Conservation (phyloP, 1,140 invertebrate species). For the Drosophila pruinosa region DNA sequence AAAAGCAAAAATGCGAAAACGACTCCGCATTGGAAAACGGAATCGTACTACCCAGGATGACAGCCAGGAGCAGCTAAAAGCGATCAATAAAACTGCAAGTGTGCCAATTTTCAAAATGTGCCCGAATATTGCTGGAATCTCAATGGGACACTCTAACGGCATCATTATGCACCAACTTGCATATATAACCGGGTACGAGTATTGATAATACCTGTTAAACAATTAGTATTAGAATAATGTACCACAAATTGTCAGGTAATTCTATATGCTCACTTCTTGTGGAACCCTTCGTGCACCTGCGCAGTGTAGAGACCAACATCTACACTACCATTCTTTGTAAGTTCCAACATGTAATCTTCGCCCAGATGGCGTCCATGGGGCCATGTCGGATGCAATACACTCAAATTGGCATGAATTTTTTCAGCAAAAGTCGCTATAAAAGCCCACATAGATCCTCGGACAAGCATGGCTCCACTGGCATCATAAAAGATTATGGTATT, state of each 20-base stretch:
- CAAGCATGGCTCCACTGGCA: not conserved
- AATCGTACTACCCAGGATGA: not conserved
- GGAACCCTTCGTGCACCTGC: not conserved
- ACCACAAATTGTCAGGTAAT: not conserved
- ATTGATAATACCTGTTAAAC: conserved; percentile 15
- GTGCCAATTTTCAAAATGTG: conserved; percentile 16
- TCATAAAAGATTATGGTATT: conserved; percentile 28
- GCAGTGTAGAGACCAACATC: conserved; percentile 39
- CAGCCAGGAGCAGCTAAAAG: not conserved
- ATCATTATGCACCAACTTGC: conserved; percentile 53
- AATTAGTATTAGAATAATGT: not conserved
- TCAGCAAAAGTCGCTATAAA: conserved; percentile 31
- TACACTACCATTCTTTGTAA: conserved; percentile 35
- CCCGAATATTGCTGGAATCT: not conserved
- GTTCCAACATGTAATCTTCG: conserved; percentile 32
- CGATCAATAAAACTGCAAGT: not conserved
- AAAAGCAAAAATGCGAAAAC: not conserved
- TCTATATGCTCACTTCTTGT: not conserved
- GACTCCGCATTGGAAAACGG: not conserved
- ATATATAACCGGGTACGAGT: conserved; percentile 39
- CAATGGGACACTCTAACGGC: conserved; percentile 39
- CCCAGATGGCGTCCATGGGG: not conserved
- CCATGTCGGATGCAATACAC: conserved; percentile 16
- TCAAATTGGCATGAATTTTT: conserved; percentile 18
- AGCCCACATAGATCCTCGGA: conserved; percentile 49